Base-by-base conservation (phyloP, 1,140 invertebrate genomes). In the Calephelis nemesis region DNA sequence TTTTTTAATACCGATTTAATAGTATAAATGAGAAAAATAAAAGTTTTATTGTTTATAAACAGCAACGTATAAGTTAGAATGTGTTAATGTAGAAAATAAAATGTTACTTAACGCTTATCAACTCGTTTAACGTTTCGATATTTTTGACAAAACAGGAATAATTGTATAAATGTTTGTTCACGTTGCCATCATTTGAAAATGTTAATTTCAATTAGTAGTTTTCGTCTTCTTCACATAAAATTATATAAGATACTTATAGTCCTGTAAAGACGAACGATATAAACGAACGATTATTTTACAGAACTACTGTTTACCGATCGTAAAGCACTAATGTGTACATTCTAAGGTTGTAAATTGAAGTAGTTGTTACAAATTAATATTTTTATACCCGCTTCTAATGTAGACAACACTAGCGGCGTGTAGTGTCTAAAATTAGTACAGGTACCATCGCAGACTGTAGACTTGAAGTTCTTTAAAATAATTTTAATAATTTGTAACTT, bases 321-420 rank as follows among this genome's bases (percentile, higher is more conserved):
- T 30, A 11, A 39, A 58, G 54, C 54, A 40, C 54, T 58, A 39
- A 54, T 40, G 39, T 58, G 65, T 58, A 52, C 40, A 48, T 65
- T 65, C 15, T 66, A 66, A 58, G 65, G 65, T 66, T 66, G 65
- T 66, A 66, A 40, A 66, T 66, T 66, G 62, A 64, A 71, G 70
- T 67, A 64, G 70, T 71, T 67, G 65, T 62, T 63, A 63, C 42
- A 49, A 67, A 66, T 66, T 49, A 70, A 67, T 70, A 71, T 71
- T 71, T 71, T 71, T 71, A 62, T 65, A 68, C 64, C 68, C 65
- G 63, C 68, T 67, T 64, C 50, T 19, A 49, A 48, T 67, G 60
- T 71, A 71, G 70, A 60, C 65, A 48, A 47, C 65, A 58, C 65
- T 54, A 45, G 65, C 65, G 65, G 52, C 40, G 49, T 67, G 40